Base-by-base conservation (phyloP, 1,140 invertebrate species). In the Sminthurides bifidus region DNA sequence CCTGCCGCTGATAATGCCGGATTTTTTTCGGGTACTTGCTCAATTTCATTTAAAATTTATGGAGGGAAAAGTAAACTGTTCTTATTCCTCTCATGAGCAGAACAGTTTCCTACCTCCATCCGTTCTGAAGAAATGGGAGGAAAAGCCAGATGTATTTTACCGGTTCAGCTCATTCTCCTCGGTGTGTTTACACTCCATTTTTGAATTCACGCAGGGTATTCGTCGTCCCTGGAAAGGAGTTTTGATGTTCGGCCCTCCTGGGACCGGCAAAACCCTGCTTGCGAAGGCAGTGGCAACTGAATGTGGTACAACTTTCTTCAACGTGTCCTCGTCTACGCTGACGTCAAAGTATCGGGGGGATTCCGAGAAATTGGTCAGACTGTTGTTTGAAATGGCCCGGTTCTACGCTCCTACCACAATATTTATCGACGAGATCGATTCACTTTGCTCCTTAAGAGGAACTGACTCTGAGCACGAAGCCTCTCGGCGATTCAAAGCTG, bases 271-370 rank as follows among this genome's bases (percentile, higher is more conserved):
- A 68, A 82, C 80, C 19, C 68, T 82, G 68, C 63, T 81, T 31
- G 81, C 80, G 24, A 81, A 81, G 69, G 80, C 80, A n/a, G 77
- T 82, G 3, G 80, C 80, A 6, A 82, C 81, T 0, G 82, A 85
- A 70, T 84, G 82, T 68, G 77, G 77, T 21, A 81, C 82, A 10
- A 85, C 82, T 2, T 84, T 85, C 67, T 85, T 84, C 68, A 81
- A 81, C 65, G 80, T 85, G 21, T 79, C 80, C 3, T 78, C 79
- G 2, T 80, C 81, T 3, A 79, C 77, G n/a, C 68, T 84, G 2
- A 80, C 79, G 5, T 82, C 81, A n/a, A 84, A 84, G 66, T 84
- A 80, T 66, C 68, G 81, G 30, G 82, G 83, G n/a, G 82, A 84
- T 68, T 82, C 80, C 0, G 83, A 84, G 67, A 85, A 84, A 68